Percentiles rank a stretch among this genome's conserved stretches.
Evolutionary conservation across 2,113 vertebrate species (phyloP).

Genomic region (Gallinago paraguaiae): DNA sequence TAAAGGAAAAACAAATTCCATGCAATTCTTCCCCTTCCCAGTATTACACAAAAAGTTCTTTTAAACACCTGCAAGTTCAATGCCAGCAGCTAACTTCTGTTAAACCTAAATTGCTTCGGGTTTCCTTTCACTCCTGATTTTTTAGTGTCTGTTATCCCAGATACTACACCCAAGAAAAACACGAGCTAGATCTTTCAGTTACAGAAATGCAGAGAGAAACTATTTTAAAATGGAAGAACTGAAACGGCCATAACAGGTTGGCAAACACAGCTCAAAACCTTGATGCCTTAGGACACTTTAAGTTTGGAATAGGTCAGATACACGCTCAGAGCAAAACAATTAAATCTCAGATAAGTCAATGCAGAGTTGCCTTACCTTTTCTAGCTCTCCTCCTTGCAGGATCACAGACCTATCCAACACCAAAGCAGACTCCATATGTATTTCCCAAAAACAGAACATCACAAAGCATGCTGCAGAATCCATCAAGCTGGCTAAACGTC

Average conservation of each 20-base stretch:
- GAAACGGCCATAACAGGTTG: background rate
- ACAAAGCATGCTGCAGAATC: background rate
- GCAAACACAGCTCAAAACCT: background rate
- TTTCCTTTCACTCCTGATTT: background rate
- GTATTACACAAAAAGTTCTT: background rate
- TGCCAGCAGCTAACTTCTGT: background rate
- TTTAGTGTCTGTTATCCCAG: background rate
- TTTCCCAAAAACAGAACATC: background rate
- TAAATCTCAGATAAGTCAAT: background rate
- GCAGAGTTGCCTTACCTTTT: background rate
- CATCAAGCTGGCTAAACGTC: background rate
- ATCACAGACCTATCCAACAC: background rate
- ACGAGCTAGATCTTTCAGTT: background rate
- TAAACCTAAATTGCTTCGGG: background rate
- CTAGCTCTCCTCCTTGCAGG: background rate
- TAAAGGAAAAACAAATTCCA: background rate
- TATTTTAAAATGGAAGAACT: background rate
- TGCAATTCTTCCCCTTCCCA: background rate
- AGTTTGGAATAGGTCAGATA: background rate
- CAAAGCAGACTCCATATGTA: background rate
- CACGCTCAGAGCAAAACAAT: background rate
- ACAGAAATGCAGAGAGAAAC: background rate
- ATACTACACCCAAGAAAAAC: background rate
- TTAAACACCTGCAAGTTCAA: background rate
- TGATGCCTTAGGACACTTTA: background rate